These are phyloP conservation scores for Palloptera scutellata DNA, from an alignment of 2,888 invertebrate species.

Conservation along the genomic window DNA sequence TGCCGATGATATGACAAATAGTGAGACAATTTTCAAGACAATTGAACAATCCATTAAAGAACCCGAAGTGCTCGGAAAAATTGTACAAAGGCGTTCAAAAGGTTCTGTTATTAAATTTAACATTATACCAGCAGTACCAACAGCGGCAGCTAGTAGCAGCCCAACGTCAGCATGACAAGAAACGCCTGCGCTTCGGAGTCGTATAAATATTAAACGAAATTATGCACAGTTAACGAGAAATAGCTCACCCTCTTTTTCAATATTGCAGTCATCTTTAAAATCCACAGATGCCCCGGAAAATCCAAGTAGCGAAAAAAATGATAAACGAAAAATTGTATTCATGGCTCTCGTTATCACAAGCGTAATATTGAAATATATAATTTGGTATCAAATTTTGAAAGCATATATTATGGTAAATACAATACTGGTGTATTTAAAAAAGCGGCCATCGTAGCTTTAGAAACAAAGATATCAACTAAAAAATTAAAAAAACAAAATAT, in stretches of 20 bases:
- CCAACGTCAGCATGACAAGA: constrained; percentile 45
- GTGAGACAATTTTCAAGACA: constrained; percentile 68
- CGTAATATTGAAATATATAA: not conserved
- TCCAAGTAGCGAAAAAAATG: no score
- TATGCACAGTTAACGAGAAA: not conserved
- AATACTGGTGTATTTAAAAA: no score
- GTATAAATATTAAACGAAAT: constrained; percentile 10
- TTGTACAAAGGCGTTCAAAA: constrained; percentile 72
- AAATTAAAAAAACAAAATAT: no score
- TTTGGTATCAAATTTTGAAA: not conserved
- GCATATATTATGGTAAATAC: no score
- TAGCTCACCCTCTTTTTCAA: not conserved
- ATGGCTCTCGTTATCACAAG: not conserved
- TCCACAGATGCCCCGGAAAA: no score
- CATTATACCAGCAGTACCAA: constrained; percentile 65
- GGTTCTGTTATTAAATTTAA: constrained; percentile 71
- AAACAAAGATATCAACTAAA: no score
- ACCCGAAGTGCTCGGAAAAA: constrained; percentile 64
- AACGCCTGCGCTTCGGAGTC: constrained; percentile 8
- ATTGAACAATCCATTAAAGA: constrained; percentile 68
- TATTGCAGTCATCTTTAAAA: no score
- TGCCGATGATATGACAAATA: constrained; percentile 43
- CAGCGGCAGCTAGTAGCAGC: not conserved
- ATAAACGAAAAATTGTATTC: not conserved
- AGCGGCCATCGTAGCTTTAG: no score